Evolutionary conservation across 2,888 invertebrate species (phyloP), one percentile per base, ranked within the genome.

Genomic region (Cerastoderma edule): DNA sequence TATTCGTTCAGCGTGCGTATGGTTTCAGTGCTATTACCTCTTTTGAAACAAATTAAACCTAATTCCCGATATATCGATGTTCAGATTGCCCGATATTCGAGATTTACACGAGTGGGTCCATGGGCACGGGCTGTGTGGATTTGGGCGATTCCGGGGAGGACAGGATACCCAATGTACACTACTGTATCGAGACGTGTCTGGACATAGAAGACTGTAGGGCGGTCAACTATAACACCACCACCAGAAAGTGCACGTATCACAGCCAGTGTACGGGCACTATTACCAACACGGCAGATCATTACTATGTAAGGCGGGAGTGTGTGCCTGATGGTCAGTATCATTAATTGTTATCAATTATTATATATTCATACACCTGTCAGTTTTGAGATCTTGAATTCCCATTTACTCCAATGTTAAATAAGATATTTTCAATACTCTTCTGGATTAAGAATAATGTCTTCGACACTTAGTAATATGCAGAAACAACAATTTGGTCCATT

Each of bases 61-160:
- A n/a, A n/a, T n/a, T n/a, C n/a, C n/a, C n/a, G n/a, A n/a, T n/a
- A n/a, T n/a, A n/a, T n/a, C n/a, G n/a, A n/a, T 60, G 19, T 33
- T 13, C 39, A 60, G 60, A 60, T 22, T 60, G 60, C 27, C 60
- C 60, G 8, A n/a, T 60, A 4, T 60, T 33, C 19, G 60, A 60
- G 27, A 24, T 39, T 24, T 35, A 16, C 4, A 60, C 33, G 4
- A 39, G 10, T n/a, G n/a, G n/a, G 1, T 16, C 22, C 10, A 39
- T 39, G 22, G 60, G 60, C 2, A 24, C 16, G 10, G 39, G 27
- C 10, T 60, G 60, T 60, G 16, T 27, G 2, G 33, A 60, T 35
- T 39, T 60, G 16, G 33, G 35, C 6, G 60, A 60, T 27, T 39
- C 60, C 10, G 60, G 60, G 2, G 8, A 27, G 13, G 60, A 60